Percentiles rank a stretch among this genome's conserved stretches.
phyloP scores from a whole-genome alignment of 2,113 vertebrate genomes.

The Syrmaticus mikado region DNA sequence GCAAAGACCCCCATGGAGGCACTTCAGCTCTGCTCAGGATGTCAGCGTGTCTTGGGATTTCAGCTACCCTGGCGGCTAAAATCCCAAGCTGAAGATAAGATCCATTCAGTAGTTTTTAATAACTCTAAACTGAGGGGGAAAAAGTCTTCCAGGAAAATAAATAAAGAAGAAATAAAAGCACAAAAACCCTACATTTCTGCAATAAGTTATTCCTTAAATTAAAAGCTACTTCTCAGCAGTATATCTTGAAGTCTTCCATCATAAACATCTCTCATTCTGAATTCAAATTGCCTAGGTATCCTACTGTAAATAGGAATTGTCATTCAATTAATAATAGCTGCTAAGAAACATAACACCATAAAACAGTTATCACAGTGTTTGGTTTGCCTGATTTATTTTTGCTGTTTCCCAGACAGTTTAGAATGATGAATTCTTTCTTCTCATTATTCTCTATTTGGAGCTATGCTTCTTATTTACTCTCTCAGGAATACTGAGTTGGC shows the following conservation, averaged over 20 bases:
- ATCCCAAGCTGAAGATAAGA: conserved; percentile 1
- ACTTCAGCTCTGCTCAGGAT: conserved; percentile 4
- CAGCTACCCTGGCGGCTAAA: conserved; percentile 2
- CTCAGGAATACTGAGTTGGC: background rate
- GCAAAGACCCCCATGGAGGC: background rate
- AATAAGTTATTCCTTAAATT: background rate
- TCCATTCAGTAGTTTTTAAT: conserved; percentile 28
- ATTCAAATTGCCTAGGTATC: conserved; percentile 34
- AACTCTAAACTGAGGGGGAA: background rate
- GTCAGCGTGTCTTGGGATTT: conserved; percentile 18
- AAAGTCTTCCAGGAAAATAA: background rate
- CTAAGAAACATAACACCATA: conserved; percentile 65
- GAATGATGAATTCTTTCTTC: conserved; percentile 55
- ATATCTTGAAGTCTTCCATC: background rate
- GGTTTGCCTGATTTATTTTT: conserved; percentile 59
- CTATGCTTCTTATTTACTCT: conserved; percentile 1
- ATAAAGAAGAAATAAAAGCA: too few relatives aligned
- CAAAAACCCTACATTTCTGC: background rate
- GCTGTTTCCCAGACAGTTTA: conserved; percentile 43
- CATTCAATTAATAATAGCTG: conserved; percentile 68
- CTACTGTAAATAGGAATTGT: conserved; percentile 54
- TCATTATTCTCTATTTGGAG: conserved; percentile 34
- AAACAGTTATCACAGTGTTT: conserved; percentile 48
- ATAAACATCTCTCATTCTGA: conserved; percentile 9
- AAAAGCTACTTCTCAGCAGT: background rate